These are phyloP conservation scores for Holocentrus rufus DNA, from an alignment of 2,797 vertebrate genomes.

Conservation along the genomic window DNA sequence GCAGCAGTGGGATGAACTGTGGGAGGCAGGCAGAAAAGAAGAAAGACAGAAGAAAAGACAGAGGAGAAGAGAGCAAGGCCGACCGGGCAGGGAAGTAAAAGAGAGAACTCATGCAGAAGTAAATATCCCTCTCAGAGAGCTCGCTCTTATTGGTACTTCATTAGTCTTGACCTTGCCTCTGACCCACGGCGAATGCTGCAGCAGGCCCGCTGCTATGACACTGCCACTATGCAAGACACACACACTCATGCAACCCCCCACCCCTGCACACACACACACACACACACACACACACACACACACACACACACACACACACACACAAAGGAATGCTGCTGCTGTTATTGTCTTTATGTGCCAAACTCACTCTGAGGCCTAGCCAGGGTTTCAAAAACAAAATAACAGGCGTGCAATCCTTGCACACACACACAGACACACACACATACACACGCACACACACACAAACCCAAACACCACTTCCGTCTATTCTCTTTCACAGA, in stretches of 20 bases:
- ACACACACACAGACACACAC: conserved; percentile 3
- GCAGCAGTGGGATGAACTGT: conserved; percentile 42
- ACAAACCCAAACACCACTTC: conserved; percentile 67
- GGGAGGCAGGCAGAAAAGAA: conserved; percentile 42
- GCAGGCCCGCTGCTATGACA: conserved; percentile 66
- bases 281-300: conserved; percentile 41
- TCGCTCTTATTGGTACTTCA: conserved; percentile 67
- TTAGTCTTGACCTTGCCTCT: conserved; percentile 66
- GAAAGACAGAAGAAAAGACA: conserved; percentile 50
- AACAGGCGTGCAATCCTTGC: conserved; percentile 63
- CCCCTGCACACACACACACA: conserved; percentile 30
- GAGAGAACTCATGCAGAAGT: conserved; percentile 72
- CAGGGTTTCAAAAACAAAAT: conserved; percentile 76
- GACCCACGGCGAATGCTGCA: conserved; percentile 63
- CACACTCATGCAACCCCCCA: conserved; percentile 14
- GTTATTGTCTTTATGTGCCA: conserved; percentile 78
- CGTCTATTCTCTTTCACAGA: conserved; percentile 78
- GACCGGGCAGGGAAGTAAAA: conserved; percentile 43
- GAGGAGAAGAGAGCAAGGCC: conserved; percentile 23
- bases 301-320: conserved; percentile 44
- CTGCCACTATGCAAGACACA: conserved; percentile 34
- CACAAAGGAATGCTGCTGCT: conserved; percentile 69
- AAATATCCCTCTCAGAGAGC: conserved; percentile 58
- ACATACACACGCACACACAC: conserved; percentile 30
- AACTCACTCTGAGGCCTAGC: conserved; percentile 69